Conservation (phyloP, 2,888 invertebrate genomes). For the Cybosia mesomella region DNA sequence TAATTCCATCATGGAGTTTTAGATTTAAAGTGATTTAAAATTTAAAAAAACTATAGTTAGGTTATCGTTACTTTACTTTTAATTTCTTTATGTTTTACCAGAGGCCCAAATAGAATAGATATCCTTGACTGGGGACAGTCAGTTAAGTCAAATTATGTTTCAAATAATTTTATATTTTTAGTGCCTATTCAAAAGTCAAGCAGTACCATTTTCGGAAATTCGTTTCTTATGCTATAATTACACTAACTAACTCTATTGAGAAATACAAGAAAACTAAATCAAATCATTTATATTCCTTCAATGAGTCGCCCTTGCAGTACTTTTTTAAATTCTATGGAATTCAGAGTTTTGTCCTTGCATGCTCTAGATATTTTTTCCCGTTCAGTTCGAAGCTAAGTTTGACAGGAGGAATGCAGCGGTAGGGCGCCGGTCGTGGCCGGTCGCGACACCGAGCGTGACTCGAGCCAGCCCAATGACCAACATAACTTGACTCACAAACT, state of each 20-base stretch:
- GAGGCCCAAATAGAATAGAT: too few species aligned
- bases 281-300: conserved; percentile 21
- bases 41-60: too few species aligned
- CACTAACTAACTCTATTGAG: conserved; percentile 3
- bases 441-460: conserved; percentile 76
- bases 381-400: conserved; percentile 76
- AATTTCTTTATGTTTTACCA: too few species aligned
- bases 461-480: conserved; percentile 61
- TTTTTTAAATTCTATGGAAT: conserved; percentile 59
- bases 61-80: too few species aligned
- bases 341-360: conserved; percentile 68
- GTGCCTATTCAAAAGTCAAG: too few species aligned
- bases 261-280: conserved; percentile 17
- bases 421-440: conserved; percentile 78
- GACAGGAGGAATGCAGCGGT: conserved; percentile 79
- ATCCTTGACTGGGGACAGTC: too few species aligned
- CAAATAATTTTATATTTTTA: too few species aligned
- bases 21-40: too few species aligned
- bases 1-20: too few species aligned
- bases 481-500: conserved; percentile 56
- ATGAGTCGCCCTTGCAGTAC: conserved; percentile 18
- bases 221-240: not conserved
- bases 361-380: conserved; percentile 70
- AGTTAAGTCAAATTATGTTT: too few species aligned
- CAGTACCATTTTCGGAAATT: too few species aligned